Evolutionary conservation across 2,797 vertebrate species (phyloP).

Genomic region (Micrastur ruficollis): DNA sequence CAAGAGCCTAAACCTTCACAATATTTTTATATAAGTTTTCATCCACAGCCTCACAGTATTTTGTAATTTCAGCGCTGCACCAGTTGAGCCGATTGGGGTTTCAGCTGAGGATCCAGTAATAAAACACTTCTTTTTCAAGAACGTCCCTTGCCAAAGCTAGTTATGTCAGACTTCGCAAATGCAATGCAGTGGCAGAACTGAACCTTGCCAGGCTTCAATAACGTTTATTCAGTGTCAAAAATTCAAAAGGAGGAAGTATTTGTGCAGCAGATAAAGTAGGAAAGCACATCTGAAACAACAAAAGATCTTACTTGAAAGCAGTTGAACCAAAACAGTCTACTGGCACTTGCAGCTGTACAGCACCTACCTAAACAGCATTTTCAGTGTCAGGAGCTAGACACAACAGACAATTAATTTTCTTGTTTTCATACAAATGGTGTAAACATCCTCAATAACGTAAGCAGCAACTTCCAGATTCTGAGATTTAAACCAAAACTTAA

Average conservation of each 20-base stretch:
- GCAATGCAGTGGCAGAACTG: neutral
- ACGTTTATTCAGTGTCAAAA: neutral
- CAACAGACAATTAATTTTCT: neutral
- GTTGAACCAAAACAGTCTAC: neutral
- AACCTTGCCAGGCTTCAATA: neutral
- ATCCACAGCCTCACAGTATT: neutral
- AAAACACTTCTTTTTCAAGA: neutral
- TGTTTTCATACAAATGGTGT: neutral
- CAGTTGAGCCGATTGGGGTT: neutral
- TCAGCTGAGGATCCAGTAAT: neutral
- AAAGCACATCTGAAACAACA: neutral
- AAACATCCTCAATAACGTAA: neutral
- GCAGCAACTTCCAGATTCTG: too few species aligned
- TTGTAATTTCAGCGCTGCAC: neutral
- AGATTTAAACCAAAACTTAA: neutral
- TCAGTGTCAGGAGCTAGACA: neutral
- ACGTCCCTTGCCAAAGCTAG: neutral
- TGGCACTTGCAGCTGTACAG: neutral
- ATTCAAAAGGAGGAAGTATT: neutral
- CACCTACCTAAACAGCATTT: too few species aligned
- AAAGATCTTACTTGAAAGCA: neutral
- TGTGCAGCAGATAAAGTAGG: neutral
- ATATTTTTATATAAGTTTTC: neutral
- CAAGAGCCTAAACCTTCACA: neutral
- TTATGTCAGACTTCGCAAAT: neutral